Evolutionary conservation across 2,797 vertebrate genomes (phyloP).

Genomic region (Chlorospingus semifuscus): DNA sequence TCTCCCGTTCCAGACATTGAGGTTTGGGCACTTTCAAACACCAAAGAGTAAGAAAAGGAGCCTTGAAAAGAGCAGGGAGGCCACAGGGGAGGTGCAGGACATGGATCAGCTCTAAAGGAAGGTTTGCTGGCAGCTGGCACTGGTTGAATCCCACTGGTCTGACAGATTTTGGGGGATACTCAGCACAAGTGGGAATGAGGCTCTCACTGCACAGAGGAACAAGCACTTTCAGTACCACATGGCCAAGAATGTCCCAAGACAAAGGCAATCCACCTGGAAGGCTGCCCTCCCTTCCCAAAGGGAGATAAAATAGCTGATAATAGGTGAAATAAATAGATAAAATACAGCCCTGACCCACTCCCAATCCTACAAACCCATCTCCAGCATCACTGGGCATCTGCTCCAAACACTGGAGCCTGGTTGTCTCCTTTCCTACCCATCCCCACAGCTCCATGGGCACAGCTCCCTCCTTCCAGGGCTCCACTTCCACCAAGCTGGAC

Average conservation of each 20-base stretch:
- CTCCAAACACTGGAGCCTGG: not conserved
- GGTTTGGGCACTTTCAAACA: not conserved
- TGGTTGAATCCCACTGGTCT: not conserved
- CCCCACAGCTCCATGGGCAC: not conserved
- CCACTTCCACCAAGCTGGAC: not conserved
- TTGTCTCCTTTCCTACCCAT: not conserved
- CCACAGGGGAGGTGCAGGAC: not conserved
- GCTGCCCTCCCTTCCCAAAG: not conserved
- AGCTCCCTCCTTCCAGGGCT: not conserved
- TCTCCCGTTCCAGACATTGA: fast-evolving
- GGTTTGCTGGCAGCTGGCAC: not conserved
- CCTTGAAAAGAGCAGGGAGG: not conserved
- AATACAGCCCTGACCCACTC: not conserved
- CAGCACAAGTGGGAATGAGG: fast-evolving
- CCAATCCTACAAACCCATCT: not conserved
- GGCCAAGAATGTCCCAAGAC: not conserved
- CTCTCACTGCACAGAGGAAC: not conserved
- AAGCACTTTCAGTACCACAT: fast-evolving
- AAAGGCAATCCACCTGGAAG: not conserved
- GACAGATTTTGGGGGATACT: not conserved
- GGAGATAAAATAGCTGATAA: not conserved
- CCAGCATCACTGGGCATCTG: not conserved
- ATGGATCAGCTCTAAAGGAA: not conserved
- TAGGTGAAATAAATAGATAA: not conserved
- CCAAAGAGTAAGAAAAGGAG: not conserved